Conservation (phyloP, 2,797 vertebrate genomes). For the Squalus acanthias region DNA sequence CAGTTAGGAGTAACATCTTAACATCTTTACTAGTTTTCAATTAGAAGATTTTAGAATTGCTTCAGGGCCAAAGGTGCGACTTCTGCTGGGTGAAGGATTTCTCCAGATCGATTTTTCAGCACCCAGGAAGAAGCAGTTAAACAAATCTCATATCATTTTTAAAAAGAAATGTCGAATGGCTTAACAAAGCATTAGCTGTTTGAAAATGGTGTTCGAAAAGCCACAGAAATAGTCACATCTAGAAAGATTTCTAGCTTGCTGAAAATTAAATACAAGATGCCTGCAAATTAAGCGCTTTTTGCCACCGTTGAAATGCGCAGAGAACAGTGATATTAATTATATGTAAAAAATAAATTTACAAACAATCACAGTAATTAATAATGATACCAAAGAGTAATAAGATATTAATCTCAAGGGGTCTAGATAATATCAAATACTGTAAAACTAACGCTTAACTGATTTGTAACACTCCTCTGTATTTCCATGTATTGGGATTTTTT, state of each 20-base stretch:
- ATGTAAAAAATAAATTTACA: neutral
- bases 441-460: neutral
- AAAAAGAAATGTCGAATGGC: neutral
- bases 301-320: neutral
- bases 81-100: neutral
- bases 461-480: neutral
- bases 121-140: neutral
- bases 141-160: neutral
- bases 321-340: neutral
- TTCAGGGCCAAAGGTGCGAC: neutral
- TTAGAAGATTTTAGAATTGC: neutral
- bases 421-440: neutral
- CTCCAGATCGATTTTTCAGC: neutral
- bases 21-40: neutral
- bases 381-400: neutral
- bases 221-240: too few species aligned
- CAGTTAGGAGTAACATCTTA: neutral
- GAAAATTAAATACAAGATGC: neutral
- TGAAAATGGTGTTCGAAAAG: neutral
- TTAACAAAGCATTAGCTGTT: neutral
- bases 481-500: neutral
- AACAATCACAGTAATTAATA: neutral
- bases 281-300: neutral
- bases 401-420: neutral
- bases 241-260: neutral